Evolutionary conservation across 2,113 vertebrate genomes (phyloP).

Genomic region (Neodontobutis hainanensis): DNA sequence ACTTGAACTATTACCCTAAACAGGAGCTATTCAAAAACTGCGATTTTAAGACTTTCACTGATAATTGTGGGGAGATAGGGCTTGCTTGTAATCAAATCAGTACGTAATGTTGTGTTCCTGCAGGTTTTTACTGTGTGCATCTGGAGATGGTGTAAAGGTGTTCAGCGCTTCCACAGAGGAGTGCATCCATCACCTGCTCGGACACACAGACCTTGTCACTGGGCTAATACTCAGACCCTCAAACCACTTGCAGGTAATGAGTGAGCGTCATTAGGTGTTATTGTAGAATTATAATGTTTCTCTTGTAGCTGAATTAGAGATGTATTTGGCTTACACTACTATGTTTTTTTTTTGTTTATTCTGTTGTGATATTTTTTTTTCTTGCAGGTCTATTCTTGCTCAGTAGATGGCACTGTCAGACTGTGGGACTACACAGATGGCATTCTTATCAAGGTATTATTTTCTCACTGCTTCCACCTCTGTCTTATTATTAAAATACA

Average conservation of each 20-base stretch:
- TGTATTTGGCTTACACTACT: neutral
- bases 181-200: conserved; percentile 83
- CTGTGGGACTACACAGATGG: conserved; percentile 96
- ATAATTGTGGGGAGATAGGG: too few species aligned
- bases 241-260: conserved; percentile 88
- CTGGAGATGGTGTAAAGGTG: conserved; percentile 89
- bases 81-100: too few species aligned
- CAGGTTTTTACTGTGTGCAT: conserved; percentile 88
- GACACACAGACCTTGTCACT: conserved; percentile 87
- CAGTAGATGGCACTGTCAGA: conserved; percentile 89
- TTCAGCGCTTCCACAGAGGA: conserved; percentile 90
- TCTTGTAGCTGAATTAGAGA: too few species aligned
- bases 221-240: conserved; percentile 86
- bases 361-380: neutral
- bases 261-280: too few species aligned
- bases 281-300: too few species aligned
- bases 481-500: too few species aligned
- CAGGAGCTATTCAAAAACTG: too few species aligned
- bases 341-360: neutral
- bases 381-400: conserved; percentile 88
- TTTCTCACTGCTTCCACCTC: too few species aligned
- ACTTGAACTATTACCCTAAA: too few species aligned
- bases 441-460: conserved; percentile 90
- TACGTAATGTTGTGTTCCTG: neutral
- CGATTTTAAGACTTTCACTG: too few species aligned